phyloP scores from a whole-genome alignment of 2,888 invertebrate genomes.

The Gordius sp. region DNA sequence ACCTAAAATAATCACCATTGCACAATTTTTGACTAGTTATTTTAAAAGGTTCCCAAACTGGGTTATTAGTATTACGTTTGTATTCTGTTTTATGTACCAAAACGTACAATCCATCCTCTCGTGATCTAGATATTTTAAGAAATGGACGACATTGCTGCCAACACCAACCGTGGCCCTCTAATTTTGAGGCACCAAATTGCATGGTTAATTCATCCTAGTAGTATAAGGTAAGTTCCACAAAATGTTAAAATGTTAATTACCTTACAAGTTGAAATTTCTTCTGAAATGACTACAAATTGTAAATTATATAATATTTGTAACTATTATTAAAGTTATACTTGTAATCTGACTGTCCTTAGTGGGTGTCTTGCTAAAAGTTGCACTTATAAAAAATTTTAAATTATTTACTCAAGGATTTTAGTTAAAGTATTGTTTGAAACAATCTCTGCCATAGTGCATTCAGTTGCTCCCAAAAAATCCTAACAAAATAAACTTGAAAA shows the following conservation, averaged over 20 bases:
- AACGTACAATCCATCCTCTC: slow-evolving; percentile 30
- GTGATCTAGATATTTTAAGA: slow-evolving; percentile 29
- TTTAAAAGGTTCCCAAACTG: slow-evolving; percentile 33
- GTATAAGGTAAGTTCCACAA: too few relatives aligned
- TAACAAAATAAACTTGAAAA: slow-evolving; percentile 13
- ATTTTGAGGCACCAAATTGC: slow-evolving; percentile 27
- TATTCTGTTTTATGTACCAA: slow-evolving; percentile 35
- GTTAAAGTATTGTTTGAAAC: slow-evolving; percentile 23
- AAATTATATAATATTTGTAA: not conserved
- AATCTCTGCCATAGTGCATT: slow-evolving; percentile 35
- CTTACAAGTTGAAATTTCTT: too few relatives aligned
- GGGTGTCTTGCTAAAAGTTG: not conserved
- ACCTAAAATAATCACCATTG: slow-evolving; percentile 33
- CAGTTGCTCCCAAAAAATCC: slow-evolving; percentile 34
- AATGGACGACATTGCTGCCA: slow-evolving; percentile 35
- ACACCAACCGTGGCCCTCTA: slow-evolving; percentile 33
- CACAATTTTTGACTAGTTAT: slow-evolving; percentile 32
- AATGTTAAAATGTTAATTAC: too few relatives aligned
- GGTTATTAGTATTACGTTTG: slow-evolving; percentile 33
- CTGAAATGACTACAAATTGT: too few relatives aligned
- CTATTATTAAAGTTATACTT: not conserved
- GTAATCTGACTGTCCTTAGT: not conserved
- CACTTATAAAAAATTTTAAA: not conserved
- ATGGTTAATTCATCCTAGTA: slow-evolving; percentile 20
- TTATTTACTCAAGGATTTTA: not conserved